Conservation (phyloP, 1,140 invertebrate genomes). For the Drosophila parabipectinata region DNA sequence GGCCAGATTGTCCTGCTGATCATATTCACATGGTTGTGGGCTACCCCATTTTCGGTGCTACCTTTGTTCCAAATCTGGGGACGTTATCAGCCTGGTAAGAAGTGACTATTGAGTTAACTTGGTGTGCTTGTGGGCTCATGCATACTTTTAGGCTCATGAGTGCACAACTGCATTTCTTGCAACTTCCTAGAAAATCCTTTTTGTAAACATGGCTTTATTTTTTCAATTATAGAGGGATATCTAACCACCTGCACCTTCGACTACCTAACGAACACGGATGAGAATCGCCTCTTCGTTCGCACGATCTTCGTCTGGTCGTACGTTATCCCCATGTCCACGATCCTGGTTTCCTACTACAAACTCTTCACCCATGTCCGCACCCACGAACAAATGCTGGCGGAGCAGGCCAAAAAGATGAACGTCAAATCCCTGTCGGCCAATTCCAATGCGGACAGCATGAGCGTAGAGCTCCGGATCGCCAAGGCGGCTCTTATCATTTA, state of each 20-base stretch:
- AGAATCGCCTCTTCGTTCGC: constrained; percentile 88
- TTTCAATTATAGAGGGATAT: constrained; percentile 86
- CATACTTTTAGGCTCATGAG: not conserved
- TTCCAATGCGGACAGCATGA: constrained; percentile 87
- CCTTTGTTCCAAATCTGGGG: constrained; percentile 89
- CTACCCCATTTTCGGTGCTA: constrained; percentile 88
- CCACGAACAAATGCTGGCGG: constrained; percentile 91
- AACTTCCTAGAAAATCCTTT: not conserved
- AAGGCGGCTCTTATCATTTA: constrained; percentile 91
- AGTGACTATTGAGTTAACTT: not conserved
- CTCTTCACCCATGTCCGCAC: constrained; percentile 87
- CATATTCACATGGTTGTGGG: constrained; percentile 89
- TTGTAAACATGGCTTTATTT: not conserved
- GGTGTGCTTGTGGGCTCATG: not conserved
- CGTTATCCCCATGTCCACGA: constrained; percentile 88
- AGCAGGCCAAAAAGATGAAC: constrained; percentile 93
- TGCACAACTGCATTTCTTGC: not conserved
- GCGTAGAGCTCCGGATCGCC: constrained; percentile 89
- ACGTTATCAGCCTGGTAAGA: constrained; percentile 88
- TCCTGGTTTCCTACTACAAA: constrained; percentile 89
- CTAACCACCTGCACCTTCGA: constrained; percentile 91
- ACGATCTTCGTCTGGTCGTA: constrained; percentile 90
- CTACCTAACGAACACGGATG: constrained; percentile 88
- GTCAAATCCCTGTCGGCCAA: constrained; percentile 90
- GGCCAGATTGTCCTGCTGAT: constrained; percentile 88